Evolutionary conservation across 2,113 vertebrate genomes (phyloP).

Genomic region (Caloenas nicobarica): DNA sequence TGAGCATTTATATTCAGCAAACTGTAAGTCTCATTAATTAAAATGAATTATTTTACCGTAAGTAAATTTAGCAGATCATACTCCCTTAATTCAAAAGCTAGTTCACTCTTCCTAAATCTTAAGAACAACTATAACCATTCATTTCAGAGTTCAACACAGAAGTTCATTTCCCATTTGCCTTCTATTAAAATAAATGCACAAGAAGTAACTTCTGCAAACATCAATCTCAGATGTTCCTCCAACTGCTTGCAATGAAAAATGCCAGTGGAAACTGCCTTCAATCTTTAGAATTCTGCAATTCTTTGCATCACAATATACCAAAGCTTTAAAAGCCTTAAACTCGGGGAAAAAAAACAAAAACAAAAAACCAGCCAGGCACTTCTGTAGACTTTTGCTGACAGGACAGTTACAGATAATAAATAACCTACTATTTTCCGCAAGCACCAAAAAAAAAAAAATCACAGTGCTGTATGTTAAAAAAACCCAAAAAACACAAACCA

Average conservation of each 20-base stretch:
- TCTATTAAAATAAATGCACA: background rate
- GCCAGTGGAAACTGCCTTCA: background rate
- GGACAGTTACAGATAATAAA: background rate
- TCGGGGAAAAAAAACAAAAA: background rate
- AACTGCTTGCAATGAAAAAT: background rate
- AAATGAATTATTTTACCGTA: background rate
- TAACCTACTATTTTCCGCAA: background rate
- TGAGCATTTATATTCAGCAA: background rate
- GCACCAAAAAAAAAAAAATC: background rate
- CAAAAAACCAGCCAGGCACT: background rate
- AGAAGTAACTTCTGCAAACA: background rate
- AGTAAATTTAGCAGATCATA: background rate
- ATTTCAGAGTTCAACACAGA: background rate
- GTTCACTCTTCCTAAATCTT: background rate
- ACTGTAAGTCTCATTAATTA: background rate
- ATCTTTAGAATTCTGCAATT: background rate
- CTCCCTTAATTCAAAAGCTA: background rate
- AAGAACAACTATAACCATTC: background rate
- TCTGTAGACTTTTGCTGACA: background rate
- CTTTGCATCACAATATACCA: background rate
- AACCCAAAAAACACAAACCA: no score
- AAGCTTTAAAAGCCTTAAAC: background rate
- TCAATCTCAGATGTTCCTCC: background rate
- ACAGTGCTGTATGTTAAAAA: fast-evolving
- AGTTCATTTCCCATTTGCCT: background rate